Evolutionary conservation across 2,888 invertebrate genomes (phyloP).

Genomic region (Hirtodrosophila cameraria): DNA sequence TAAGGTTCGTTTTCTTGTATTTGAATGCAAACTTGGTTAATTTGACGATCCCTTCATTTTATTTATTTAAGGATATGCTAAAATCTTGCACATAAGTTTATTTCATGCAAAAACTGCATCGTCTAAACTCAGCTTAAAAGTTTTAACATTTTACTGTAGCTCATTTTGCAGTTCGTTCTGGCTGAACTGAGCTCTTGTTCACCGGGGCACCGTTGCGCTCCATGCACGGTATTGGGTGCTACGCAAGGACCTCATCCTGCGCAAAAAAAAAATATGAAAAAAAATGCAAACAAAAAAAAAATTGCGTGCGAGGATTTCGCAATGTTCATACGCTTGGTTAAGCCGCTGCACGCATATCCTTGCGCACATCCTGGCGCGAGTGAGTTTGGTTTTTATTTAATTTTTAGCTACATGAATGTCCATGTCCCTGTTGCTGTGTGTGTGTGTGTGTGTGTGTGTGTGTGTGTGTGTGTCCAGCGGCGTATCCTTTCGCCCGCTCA

Average conservation of each 20-base stretch:
- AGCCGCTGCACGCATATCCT: conserved; percentile 64
- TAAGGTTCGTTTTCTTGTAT: too few relatives aligned
- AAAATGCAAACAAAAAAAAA: conserved; percentile 22
- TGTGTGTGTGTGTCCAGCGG: conserved; percentile 36
- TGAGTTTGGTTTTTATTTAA: conserved; percentile 61
- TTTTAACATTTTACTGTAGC: neutral
- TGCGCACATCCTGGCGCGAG: conserved; percentile 58
- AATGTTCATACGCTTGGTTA: conserved; percentile 69
- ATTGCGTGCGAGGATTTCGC: conserved; percentile 66
- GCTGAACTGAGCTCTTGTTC: neutral
- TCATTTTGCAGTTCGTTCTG: neutral
- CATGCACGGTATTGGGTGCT: conserved; percentile 7
- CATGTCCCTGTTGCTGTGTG: conserved; percentile 20
- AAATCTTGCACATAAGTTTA: too few relatives aligned
- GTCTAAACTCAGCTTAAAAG: too few relatives aligned
- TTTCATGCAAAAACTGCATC: too few relatives aligned
- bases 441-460: conserved; percentile 4
- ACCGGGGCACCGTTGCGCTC: neutral
- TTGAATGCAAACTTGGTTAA: too few relatives aligned
- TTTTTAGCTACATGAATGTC: conserved; percentile 61
- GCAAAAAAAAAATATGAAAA: conserved; percentile 6
- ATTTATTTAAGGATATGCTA: too few relatives aligned
- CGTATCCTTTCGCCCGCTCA: conserved; percentile 68
- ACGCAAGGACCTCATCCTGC: conserved; percentile 18
- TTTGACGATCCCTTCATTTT: too few relatives aligned